These are phyloP conservation scores for Drosophila vallismaia DNA, from an alignment of 2,888 invertebrate species.

Conservation along the genomic window DNA sequence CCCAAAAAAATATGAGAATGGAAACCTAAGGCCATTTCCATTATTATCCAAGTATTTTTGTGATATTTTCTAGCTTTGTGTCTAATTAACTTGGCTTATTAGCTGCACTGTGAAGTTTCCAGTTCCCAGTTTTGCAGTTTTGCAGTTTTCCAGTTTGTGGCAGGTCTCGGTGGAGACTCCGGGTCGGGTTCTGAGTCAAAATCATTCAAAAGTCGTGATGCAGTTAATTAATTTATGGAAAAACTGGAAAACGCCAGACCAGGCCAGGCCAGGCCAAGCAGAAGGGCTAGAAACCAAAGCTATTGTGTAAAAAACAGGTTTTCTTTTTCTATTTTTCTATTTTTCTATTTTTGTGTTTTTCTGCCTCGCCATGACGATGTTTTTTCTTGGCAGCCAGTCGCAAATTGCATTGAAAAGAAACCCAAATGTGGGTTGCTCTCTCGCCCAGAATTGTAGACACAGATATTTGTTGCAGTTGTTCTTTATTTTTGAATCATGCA, in stretches of 20 bases:
- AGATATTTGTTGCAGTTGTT: slow-evolving; percentile 34
- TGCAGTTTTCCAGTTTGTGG: too few relatives aligned
- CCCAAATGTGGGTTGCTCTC: slow-evolving; percentile 70
- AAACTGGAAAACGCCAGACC: slow-evolving; percentile 47
- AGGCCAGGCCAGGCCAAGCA: slow-evolving; percentile 50
- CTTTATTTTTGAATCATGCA: slow-evolving; percentile 72
- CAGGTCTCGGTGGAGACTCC: too few relatives aligned
- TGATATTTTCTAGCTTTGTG: slow-evolving; percentile 27
- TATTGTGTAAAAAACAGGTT: slow-evolving; percentile 46
- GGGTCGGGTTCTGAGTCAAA: slow-evolving; percentile 37
- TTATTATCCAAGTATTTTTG: slow-evolving; percentile 23
- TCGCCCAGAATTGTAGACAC: slow-evolving; percentile 61
- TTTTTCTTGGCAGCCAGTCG: slow-evolving; percentile 62
- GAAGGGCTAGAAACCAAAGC: slow-evolving; percentile 22
- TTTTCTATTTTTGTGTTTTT: slow-evolving; percentile 32
- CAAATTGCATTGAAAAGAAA: slow-evolving; percentile 69
- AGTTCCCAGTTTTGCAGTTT: slow-evolving; percentile 35
- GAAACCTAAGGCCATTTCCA: neutral
- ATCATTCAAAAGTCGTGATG: slow-evolving; percentile 62
- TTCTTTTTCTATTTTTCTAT: slow-evolving; percentile 24
- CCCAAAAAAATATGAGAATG: neutral
- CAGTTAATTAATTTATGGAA: slow-evolving; percentile 72
- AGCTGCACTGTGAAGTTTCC: slow-evolving; percentile 43
- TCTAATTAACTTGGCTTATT: slow-evolving; percentile 51
- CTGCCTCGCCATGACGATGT: slow-evolving; percentile 10